Conservation (phyloP, 1,140 invertebrate species). For the Leguminivora glycinivorella region DNA sequence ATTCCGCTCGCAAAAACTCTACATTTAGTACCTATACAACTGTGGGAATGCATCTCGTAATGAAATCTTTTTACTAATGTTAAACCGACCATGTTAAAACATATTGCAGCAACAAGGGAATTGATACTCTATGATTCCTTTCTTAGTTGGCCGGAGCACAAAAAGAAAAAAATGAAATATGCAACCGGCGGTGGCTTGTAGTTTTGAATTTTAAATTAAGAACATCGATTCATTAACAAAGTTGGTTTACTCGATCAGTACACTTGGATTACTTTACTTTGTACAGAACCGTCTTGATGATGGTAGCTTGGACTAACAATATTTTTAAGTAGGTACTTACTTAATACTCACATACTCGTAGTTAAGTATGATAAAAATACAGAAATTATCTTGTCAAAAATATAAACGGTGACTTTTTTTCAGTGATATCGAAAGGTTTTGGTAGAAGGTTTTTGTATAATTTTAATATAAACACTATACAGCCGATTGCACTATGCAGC, state of each 20-base stretch:
- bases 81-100: conserved; percentile 24
- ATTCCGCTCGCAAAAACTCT: conserved; percentile 46
- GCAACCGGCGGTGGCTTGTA: conserved; percentile 19
- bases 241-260: not conserved
- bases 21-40: conserved; percentile 38
- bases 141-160: not conserved
- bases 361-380: too few relatives aligned
- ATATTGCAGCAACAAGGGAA: not conserved
- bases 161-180: conserved; percentile 14
- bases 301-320: not conserved
- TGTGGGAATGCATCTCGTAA: conserved; percentile 69
- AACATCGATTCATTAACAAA: conserved; percentile 24
- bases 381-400: too few relatives aligned
- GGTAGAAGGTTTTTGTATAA: too few relatives aligned
- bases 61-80: conserved; percentile 62
- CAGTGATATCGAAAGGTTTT: too few relatives aligned
- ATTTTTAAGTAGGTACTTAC: not conserved
- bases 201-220: conserved; percentile 28
- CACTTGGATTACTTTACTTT: not conserved
- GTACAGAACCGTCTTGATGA: not conserved
- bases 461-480: too few relatives aligned
- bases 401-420: too few relatives aligned
- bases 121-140: not conserved
- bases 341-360: too few relatives aligned
- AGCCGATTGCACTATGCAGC: too few relatives aligned